These are phyloP conservation scores for Corythornis leucogaster DNA, from an alignment of 2,797 vertebrate genomes.

Conservation along the genomic window DNA sequence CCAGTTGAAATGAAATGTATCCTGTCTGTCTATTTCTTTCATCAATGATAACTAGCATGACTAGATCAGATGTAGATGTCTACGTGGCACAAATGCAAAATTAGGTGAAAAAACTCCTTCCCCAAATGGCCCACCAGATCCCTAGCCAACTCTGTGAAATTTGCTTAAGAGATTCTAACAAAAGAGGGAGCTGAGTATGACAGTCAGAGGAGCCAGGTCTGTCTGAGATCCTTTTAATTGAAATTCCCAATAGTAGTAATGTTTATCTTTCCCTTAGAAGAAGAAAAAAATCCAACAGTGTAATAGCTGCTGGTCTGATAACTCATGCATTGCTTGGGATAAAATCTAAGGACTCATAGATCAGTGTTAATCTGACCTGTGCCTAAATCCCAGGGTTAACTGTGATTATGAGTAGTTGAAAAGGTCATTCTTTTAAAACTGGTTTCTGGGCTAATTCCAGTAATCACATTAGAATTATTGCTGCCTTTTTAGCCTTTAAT, in stretches of 20 bases:
- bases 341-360: not conserved
- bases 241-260: not conserved
- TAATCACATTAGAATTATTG: conserved; percentile 13
- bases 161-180: not conserved
- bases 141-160: not conserved
- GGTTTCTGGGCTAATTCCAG: conserved; percentile 20
- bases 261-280: not conserved
- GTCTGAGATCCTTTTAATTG: not conserved
- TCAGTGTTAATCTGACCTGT: not conserved
- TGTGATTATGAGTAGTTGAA: not conserved
- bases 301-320: not conserved
- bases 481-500: not conserved
- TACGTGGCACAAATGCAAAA: not conserved
- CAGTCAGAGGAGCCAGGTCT: not conserved
- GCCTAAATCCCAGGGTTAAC: conserved; percentile 15
- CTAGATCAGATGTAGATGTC: not conserved
- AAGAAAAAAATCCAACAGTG: not conserved
- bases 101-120: not conserved
- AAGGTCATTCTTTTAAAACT: conserved; percentile 20
- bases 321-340: not conserved
- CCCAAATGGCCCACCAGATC: not conserved
- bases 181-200: not conserved
- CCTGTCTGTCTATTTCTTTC: not conserved
- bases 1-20: not conserved
- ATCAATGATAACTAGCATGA: not conserved